phyloP scores from a whole-genome alignment of 2,113 vertebrate species.

The Chlorocebus sabaeus region DNA sequence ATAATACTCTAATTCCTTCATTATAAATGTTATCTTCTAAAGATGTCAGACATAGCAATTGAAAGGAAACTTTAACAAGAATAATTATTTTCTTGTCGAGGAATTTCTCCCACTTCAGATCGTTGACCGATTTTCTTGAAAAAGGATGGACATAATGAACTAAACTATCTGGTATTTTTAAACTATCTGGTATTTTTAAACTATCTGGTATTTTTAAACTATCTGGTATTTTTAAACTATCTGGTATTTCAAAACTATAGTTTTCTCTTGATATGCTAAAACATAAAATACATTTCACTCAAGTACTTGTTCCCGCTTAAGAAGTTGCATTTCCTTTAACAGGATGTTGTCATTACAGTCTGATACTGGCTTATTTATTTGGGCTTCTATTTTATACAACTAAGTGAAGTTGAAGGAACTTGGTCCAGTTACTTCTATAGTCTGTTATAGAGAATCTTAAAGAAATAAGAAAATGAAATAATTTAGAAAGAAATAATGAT shows the following conservation, averaged over 20 bases:
- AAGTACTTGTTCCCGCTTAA: background rate
- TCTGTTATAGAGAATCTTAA: background rate
- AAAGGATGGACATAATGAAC: background rate
- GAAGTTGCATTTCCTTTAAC: background rate
- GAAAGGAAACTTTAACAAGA: conserved; percentile 30
- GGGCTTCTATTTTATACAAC: background rate
- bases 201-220: background rate
- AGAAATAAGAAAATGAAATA: background rate
- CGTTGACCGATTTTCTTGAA: background rate
- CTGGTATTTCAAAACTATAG: too few relatives aligned
- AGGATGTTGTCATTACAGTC: background rate
- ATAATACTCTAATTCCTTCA: conserved; percentile 28
- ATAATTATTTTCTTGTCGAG: background rate
- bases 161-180: background rate
- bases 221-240: background rate
- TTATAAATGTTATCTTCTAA: conserved; percentile 43
- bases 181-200: background rate
- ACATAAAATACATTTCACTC: background rate
- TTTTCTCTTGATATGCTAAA: background rate
- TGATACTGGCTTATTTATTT: background rate
- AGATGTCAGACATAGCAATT: conserved; percentile 30
- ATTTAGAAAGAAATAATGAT: background rate
- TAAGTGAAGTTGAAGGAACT: background rate
- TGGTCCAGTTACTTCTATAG: background rate
- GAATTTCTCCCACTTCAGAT: background rate